phyloP scores from a whole-genome alignment of 92 coral and sea anemone species.

The Porites rus region DNA sequence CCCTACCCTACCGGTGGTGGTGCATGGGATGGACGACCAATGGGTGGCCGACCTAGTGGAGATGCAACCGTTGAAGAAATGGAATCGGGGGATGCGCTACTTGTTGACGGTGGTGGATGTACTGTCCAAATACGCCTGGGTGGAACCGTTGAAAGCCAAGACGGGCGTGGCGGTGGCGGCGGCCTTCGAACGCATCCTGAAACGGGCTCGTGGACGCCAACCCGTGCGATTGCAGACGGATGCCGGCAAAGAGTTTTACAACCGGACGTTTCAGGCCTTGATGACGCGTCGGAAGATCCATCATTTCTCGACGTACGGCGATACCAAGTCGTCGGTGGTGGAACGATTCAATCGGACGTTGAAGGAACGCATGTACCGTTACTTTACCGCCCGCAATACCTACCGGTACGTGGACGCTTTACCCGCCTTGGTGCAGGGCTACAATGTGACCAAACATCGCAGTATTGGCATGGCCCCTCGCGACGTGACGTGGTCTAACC shows the following conservation, averaged over 20 bases:
- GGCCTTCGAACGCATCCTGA: no score
- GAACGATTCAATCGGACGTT: not conserved
- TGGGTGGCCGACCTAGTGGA: no score
- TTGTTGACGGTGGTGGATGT: not conserved
- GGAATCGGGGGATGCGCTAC: no score
- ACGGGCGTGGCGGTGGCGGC: no score
- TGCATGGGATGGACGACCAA: no score
- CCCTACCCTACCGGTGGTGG: no score
- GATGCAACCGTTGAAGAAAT: no score
- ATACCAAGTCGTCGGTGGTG: not conserved
- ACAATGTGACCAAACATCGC: not conserved
- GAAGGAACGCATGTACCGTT: not conserved
- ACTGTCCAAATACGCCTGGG: not conserved
- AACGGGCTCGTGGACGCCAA: no score
- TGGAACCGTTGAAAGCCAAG: not conserved
- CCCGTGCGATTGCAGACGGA: no score
- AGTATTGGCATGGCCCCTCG: not conserved
- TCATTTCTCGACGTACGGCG: not conserved
- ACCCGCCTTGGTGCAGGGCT: not conserved
- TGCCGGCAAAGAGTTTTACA: no score
- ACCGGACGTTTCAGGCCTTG: no score
- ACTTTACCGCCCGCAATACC: not conserved
- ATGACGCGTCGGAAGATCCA: not conserved
- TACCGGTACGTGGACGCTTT: not conserved
- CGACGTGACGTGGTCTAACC: not conserved